Percentiles rank a stretch among this genome's conserved stretches.
phyloP scores from a whole-genome alignment of 2,888 invertebrate genomes.

The Podotricha telesiphe region DNA sequence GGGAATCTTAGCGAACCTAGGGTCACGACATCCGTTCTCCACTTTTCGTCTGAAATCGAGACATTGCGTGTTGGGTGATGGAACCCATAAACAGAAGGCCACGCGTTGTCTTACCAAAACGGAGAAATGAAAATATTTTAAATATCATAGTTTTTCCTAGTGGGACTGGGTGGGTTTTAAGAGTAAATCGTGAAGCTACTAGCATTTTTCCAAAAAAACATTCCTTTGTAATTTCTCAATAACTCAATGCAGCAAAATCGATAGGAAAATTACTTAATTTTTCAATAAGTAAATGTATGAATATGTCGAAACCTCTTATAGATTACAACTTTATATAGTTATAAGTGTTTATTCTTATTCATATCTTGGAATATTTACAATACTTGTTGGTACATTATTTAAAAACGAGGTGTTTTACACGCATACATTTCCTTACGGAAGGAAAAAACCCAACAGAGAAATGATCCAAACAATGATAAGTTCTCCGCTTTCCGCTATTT shows the following conservation, averaged over 20 bases:
- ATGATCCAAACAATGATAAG: not conserved
- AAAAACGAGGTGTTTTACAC: not conserved
- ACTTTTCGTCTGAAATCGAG: too few species aligned
- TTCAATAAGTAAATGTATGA: not conserved
- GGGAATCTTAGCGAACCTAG: too few species aligned
- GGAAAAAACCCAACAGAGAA: not conserved
- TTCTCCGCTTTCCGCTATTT: not conserved
- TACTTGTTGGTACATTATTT: constrained; percentile 8
- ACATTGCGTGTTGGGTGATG: too few species aligned
- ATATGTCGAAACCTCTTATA: constrained; percentile 27
- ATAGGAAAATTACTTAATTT: constrained; percentile 28
- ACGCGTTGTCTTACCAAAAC: too few species aligned
- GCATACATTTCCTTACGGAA: not conserved
- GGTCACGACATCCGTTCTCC: too few species aligned
- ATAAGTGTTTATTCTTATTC: constrained; percentile 7
- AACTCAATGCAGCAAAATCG: not conserved
- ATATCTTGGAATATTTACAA: constrained; percentile 21
- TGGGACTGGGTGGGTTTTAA: too few species aligned
- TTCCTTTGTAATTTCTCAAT: not conserved
- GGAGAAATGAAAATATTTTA: too few species aligned
- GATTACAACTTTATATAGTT: constrained; percentile 2
- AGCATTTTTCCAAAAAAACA: too few species aligned
- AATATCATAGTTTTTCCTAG: too few species aligned
- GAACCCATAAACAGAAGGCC: too few species aligned
- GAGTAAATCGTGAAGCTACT: too few species aligned